Percentiles rank a stretch among this genome's conserved stretches.
phyloP scores from a whole-genome alignment of 2,113 vertebrate genomes.

The Ariopsis seemanni region DNA sequence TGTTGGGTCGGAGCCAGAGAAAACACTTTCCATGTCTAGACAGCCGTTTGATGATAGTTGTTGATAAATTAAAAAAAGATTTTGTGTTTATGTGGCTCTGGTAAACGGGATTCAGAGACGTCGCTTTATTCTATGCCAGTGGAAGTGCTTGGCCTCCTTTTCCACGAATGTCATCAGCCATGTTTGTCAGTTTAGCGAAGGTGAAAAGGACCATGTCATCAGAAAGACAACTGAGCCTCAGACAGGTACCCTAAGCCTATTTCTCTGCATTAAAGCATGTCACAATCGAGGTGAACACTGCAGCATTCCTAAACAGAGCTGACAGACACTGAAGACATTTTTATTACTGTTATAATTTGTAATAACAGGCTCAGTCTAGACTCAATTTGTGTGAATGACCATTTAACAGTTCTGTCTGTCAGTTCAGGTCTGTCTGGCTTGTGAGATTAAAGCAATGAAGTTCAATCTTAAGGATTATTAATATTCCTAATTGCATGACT shows the following conservation, averaged over 20 bases:
- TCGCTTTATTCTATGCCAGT: background rate
- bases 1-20: background rate
- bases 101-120: conserved; percentile 21
- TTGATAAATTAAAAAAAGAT: conserved; percentile 42
- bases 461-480: background rate
- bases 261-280: conserved; percentile 38
- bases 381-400: conserved; percentile 23
- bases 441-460: background rate
- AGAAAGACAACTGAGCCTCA: conserved; percentile 29
- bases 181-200: conserved; percentile 6
- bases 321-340: conserved; percentile 29
- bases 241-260: conserved; percentile 28
- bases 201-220: conserved; percentile 39
- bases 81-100: conserved; percentile 14
- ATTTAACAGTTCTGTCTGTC: background rate
- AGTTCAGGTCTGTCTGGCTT: conserved; percentile 13
- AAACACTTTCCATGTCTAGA: background rate
- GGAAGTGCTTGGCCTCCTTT: background rate
- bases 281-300: conserved; percentile 1
- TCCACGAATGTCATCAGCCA: conserved; percentile 6
- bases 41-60: background rate
- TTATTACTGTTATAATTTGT: conserved; percentile 37
- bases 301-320: conserved; percentile 37
- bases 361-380: conserved; percentile 26
- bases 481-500: background rate